phyloP scores from a whole-genome alignment of 2,888 invertebrate species.

The Erynnis tages region DNA sequence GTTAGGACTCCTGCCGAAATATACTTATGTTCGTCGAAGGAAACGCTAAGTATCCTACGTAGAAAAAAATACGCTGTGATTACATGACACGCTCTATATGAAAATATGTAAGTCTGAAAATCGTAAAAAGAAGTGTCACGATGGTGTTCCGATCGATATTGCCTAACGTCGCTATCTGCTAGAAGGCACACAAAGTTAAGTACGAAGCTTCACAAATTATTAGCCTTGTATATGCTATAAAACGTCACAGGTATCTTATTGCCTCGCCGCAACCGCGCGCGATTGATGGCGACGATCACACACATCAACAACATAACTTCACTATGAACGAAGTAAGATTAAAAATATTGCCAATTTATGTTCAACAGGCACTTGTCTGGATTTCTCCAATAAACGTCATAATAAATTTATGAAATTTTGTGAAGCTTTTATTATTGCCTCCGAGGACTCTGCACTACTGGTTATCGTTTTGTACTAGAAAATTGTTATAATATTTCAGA shows the following conservation, averaged over 20 bases:
- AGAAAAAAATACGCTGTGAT: conserved; percentile 49
- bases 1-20: conserved; percentile 42
- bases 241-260: conserved; percentile 32
- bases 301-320: conserved; percentile 64
- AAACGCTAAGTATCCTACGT: conserved; percentile 56
- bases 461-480: conserved; percentile 69
- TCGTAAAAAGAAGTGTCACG: conserved; percentile 28
- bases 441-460: conserved; percentile 59
- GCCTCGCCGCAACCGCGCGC: conserved; percentile 33
- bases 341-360: conserved; percentile 80
- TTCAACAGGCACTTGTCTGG: conserved; percentile 81
- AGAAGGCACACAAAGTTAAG: conserved; percentile 81
- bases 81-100: conserved; percentile 42
- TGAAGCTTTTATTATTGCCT: conserved; percentile 73
- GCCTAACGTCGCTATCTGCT: conserved; percentile 79
- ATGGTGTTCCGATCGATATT: conserved; percentile 70
- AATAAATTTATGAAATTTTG: conserved; percentile 70
- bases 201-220: conserved; percentile 77
- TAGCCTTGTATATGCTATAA: conserved; percentile 42
- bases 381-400: conserved; percentile 80
- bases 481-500: conserved; percentile 53
- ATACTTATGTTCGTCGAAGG: conserved; percentile 44
- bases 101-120: conserved; percentile 36
- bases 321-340: conserved; percentile 69
- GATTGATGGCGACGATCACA: conserved; percentile 40